phyloP scores from a whole-genome alignment of 2,113 vertebrate genomes.

The Antechinus stuartii region DNA sequence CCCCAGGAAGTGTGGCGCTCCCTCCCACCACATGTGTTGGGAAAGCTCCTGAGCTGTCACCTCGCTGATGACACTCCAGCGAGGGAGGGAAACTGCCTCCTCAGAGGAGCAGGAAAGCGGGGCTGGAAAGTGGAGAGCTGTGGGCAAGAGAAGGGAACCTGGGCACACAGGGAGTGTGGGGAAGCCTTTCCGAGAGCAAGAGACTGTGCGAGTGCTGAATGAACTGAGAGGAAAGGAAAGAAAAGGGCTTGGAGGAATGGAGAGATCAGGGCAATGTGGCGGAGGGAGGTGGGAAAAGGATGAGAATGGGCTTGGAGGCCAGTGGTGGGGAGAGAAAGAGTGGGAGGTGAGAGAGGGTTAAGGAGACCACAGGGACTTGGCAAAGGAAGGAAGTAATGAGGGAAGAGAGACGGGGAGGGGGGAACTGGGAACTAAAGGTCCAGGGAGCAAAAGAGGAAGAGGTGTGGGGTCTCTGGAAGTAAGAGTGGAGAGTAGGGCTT shows the following conservation, averaged over 20 bases:
- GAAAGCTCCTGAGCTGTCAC: slow-evolving; percentile 26
- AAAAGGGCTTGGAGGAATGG: neutral
- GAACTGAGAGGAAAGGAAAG: neutral
- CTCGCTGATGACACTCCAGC: neutral
- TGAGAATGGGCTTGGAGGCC: neutral
- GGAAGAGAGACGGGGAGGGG: neutral
- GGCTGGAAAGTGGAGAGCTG: neutral
- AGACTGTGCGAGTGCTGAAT: neutral
- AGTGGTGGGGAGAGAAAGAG: neutral
- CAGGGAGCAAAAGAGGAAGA: neutral
- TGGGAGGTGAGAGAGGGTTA: neutral
- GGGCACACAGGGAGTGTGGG: too few relatives aligned
- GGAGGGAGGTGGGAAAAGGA: neutral
- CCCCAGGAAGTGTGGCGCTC: neutral
- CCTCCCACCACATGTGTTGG: slow-evolving; percentile 5
- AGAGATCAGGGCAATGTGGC: neutral
- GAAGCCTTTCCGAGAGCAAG: too few relatives aligned
- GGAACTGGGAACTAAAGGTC: neutral
- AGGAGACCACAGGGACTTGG: neutral
- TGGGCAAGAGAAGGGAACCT: neutral
- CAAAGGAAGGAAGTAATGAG: neutral
- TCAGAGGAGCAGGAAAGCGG: neutral
- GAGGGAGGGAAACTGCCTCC: neutral
- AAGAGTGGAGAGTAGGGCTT: neutral
- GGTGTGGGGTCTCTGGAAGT: neutral